Conservation (phyloP, 64 coral and sea anemone species). For the Stichodactyla mertensii region DNA sequence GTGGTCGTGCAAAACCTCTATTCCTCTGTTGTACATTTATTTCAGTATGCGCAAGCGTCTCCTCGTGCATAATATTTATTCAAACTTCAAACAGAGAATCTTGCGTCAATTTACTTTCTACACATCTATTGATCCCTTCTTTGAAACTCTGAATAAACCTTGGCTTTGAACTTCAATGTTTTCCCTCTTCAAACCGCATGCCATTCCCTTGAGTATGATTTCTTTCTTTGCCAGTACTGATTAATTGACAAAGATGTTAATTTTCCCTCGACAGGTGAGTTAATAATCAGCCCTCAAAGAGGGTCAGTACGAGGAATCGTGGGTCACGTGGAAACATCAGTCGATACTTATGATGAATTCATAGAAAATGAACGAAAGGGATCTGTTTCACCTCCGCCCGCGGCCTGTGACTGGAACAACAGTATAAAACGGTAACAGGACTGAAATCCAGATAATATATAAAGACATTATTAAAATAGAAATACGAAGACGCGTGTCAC, state of each 20-base stretch:
- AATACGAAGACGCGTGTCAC: neutral
- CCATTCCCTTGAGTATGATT: no score
- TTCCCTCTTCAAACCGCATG: no score
- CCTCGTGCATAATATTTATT: neutral
- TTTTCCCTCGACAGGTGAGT: constrained; percentile 49
- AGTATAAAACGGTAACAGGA: neutral
- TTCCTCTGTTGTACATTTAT: no score
- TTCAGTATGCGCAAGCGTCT: no score
- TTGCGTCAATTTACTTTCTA: neutral
- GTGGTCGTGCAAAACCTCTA: no score
- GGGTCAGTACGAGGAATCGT: constrained; percentile 92
- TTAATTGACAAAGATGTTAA: neutral
- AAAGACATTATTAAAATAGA: neutral
- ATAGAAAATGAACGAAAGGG: constrained; percentile 42
- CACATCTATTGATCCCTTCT: neutral
- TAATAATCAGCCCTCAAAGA: constrained; percentile 77
- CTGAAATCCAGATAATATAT: neutral
- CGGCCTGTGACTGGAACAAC: neutral
- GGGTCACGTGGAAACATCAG: constrained; percentile 79
- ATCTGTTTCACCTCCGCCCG: constrained; percentile 15
- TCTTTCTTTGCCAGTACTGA: no score
- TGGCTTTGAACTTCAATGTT: no score
- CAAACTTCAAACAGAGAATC: neutral
- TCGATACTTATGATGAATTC: constrained; percentile 78
- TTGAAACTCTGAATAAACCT: neutral